Evolutionary conservation across 2,113 vertebrate genomes (phyloP).

Genomic region (Chloebia gouldiae): DNA sequence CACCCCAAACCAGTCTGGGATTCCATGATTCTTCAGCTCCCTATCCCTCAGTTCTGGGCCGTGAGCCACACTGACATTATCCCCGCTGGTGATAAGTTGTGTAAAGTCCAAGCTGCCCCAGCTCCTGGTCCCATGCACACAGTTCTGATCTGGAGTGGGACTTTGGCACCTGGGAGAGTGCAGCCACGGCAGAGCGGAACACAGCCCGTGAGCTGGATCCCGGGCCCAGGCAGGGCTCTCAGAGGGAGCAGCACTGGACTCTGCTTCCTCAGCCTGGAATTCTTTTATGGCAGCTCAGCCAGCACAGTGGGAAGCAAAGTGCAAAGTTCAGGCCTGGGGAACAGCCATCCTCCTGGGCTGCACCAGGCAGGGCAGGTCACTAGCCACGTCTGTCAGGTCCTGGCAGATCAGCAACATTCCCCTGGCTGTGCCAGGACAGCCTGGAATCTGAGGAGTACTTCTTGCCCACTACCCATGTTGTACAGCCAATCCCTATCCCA

Average conservation of each 20-base stretch:
- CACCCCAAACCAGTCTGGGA: not conserved
- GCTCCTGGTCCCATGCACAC: not conserved
- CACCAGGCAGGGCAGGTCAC: not conserved
- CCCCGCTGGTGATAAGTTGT: fast-evolving
- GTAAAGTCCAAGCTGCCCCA: not conserved
- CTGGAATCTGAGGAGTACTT: not conserved
- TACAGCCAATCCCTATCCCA: not conserved
- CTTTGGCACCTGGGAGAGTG: not conserved
- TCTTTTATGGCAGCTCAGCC: not conserved
- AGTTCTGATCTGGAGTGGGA: not conserved
- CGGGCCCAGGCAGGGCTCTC: fast-evolving
- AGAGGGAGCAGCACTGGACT: fast-evolving
- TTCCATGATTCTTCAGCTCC: not conserved
- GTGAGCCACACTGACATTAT: too few relatives aligned
- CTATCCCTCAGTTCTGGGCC: not conserved
- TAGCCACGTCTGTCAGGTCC: not conserved
- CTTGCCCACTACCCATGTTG: fast-evolving
- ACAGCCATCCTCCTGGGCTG: fast-evolving
- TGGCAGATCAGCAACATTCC: fast-evolving
- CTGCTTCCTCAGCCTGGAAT: not conserved
- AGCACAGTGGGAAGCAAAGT: not conserved
- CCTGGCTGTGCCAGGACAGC: fast-evolving
- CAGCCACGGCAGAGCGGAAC: not conserved
- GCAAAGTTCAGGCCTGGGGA: not conserved
- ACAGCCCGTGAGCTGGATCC: not conserved